A percentile compares a stretch with the other conserved stretches of the same genome.
Conservation (phyloP, 2,888 invertebrate species). For the Cosmopolites sordidus region DNA sequence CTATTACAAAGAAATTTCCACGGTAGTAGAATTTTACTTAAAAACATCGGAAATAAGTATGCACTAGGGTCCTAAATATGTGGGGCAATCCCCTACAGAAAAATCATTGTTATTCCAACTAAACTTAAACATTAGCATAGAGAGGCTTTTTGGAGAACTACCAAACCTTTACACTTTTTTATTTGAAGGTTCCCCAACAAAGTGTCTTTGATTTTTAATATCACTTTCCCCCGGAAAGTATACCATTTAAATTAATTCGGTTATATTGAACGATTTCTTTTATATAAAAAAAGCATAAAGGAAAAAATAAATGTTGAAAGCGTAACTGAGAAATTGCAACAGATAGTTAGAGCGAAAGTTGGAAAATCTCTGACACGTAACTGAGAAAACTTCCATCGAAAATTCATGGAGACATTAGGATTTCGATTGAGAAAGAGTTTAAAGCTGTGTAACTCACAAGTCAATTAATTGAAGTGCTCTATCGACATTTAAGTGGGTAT, state of each 20-base stretch:
- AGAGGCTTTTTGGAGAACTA: neutral
- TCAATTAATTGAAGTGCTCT: neutral
- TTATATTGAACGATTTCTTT: no score
- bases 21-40: neutral
- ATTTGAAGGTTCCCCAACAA: no score
- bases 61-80: neutral
- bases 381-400: neutral
- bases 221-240: no score
- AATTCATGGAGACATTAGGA: constrained; percentile 1
- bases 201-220: no score
- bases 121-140: neutral
- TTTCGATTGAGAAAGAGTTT: neutral
- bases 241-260: no score
- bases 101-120: neutral
- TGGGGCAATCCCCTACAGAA: neutral
- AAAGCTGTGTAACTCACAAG: constrained; percentile 1
- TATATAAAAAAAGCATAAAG: no score
- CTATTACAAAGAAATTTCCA: no score
- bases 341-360: neutral
- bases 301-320: neutral
- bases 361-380: neutral
- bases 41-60: neutral
- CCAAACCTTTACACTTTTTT: neutral
- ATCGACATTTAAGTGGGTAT: neutral
- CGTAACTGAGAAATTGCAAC: neutral